Conservation (phyloP, 64 coral and sea anemone genomes). For the Acropora yongei region DNA sequence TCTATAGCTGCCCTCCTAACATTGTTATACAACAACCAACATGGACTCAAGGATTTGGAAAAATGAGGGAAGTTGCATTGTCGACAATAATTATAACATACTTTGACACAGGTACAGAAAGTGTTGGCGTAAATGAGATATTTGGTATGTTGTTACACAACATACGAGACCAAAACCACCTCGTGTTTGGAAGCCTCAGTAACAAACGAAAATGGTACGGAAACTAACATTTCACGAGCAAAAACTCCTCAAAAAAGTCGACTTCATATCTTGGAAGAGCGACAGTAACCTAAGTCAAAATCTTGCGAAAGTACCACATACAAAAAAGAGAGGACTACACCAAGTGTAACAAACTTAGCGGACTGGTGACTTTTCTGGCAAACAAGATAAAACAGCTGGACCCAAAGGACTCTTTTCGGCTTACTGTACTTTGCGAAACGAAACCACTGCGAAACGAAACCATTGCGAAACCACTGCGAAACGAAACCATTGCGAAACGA, state of each 20-base stretch:
- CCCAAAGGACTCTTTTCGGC: slow-evolving; percentile 83
- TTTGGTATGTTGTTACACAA: too few species aligned
- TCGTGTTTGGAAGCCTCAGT: neutral
- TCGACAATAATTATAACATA: slow-evolving; percentile 68
- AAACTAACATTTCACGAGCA: slow-evolving; percentile 98
- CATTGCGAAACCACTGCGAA: slow-evolving; percentile 50
- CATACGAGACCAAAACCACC: too few species aligned
- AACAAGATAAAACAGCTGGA: slow-evolving; percentile 90
- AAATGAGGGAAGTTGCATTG: too few species aligned
- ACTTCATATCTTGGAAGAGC: slow-evolving; percentile 98
- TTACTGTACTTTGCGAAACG: neutral
- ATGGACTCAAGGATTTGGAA: too few species aligned
- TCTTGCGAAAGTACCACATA: slow-evolving; percentile 60
- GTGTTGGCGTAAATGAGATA: neutral
- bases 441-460: slow-evolving; percentile 92
- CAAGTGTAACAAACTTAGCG: slow-evolving; percentile 87
- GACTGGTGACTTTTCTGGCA: slow-evolving; percentile 70
- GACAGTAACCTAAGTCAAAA: slow-evolving; percentile 97
- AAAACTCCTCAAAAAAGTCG: slow-evolving; percentile 96
- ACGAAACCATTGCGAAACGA: too few species aligned
- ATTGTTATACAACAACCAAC: too few species aligned
- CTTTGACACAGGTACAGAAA: neutral
- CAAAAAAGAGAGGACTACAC: slow-evolving; percentile 84
- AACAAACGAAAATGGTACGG: slow-evolving; percentile 72
- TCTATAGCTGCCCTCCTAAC: too few species aligned